Conservation (phyloP, 1,140 invertebrate species). For the Bombus impatiens region DNA sequence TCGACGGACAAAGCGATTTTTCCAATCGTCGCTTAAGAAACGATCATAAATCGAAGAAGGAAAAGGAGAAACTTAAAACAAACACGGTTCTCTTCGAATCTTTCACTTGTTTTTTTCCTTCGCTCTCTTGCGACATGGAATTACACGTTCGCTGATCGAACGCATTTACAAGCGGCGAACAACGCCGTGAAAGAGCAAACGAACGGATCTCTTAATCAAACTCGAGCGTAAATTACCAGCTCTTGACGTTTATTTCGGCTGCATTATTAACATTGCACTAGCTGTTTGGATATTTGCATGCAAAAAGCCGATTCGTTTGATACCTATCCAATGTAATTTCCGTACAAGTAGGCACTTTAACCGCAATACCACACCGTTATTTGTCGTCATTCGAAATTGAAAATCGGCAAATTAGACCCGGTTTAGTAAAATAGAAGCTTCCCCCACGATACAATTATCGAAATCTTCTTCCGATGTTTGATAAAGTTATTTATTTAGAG, state of each 20-base stretch:
- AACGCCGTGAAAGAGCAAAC: constrained; percentile 19
- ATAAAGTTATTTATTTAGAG: neutral
- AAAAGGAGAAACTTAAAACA: too few relatives aligned
- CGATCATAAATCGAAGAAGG: neutral
- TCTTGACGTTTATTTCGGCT: constrained; percentile 12
- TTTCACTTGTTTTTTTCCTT: neutral
- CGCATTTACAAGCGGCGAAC: neutral
- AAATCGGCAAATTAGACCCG: neutral
- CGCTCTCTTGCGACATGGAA: neutral
- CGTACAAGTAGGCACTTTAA: neutral
- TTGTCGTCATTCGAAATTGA: constrained; percentile 18
- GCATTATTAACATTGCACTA: constrained; percentile 25
- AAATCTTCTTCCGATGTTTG: neutral
- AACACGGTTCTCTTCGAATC: neutral
- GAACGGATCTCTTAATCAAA: constrained; percentile 41
- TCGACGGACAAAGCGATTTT: neutral
- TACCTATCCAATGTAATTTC: constrained; percentile 3
- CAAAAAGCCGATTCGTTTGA: constrained; percentile 32
- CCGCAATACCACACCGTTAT: neutral
- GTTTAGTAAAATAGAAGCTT: neutral
- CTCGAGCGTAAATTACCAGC: constrained; percentile 20
- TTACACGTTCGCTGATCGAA: neutral
- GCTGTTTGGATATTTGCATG: constrained; percentile 16
- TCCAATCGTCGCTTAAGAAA: neutral
- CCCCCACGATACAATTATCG: neutral